Base-by-base conservation (phyloP, 2,797 vertebrate genomes). In the Notoglanidium macrostoma region DNA sequence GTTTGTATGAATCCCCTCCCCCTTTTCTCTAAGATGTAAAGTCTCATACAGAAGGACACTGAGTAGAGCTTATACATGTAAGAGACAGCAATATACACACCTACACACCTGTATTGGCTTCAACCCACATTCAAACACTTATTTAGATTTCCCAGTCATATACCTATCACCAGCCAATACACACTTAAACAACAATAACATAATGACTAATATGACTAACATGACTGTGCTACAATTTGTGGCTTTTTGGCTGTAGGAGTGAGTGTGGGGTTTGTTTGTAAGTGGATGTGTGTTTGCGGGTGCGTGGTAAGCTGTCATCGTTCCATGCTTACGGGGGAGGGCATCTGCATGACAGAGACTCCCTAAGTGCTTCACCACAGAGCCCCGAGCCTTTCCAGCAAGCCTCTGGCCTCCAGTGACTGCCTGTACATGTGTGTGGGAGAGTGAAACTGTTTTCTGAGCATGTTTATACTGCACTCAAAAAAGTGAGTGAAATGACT, bases 361-460 rank as follows among this genome's bases (percentile, higher is more conserved):
- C 88, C 89, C 89, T 83, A 83, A 87, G 85, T 81, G 86, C 85
- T 87, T 76, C 70, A 89, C 85, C 83, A 67, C 84, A 83, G 85
- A 90, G 88, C 85, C 89, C 86, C 63, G 86, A 89, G 85, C 90
- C 73, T 86, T 87, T 90, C 88, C 90, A 90, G 89, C 84, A 88
- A 90, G 68, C 81, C 85, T 82, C 74, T 86, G 80, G 73, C 88
- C 91, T 90, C 88, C 54, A 78, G 90, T 85, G 88, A 84, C 90
- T 76, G 70, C 17, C 61, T 80, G 59, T 68, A 51, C 86, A 40
- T 49, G 55, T 89, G 73, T 81, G 63, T 4, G 76, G 9, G 35
- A 26, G 57, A 44, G 78, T 74, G 51, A 67, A 67, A 67, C 79
- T 29, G 19, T 26, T 67, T 49, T 65, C 80, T 82, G 26, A 5